Conservation (phyloP, 2,797 vertebrate genomes). For the Odontamblyopus lacepedii region DNA sequence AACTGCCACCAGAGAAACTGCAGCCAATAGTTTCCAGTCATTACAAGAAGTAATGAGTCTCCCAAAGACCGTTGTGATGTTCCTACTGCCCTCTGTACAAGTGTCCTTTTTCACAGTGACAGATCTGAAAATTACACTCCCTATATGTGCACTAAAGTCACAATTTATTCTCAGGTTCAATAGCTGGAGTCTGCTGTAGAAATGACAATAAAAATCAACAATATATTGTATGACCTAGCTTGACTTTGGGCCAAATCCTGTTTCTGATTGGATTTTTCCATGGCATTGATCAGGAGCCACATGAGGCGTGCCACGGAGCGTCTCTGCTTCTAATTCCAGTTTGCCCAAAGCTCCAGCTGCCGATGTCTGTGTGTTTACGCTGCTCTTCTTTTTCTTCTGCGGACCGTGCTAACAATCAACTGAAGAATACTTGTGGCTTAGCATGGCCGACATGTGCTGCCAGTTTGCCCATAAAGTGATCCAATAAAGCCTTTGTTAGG, state of each 20-base stretch:
- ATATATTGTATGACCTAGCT: slow-evolving; percentile 43
- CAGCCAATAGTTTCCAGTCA: slow-evolving; percentile 67
- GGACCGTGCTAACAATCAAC: slow-evolving; percentile 32
- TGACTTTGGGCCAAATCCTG: slow-evolving; percentile 58
- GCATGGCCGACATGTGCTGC: slow-evolving; percentile 30
- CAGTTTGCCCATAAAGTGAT: slow-evolving; percentile 50
- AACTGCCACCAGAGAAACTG: slow-evolving; percentile 54
- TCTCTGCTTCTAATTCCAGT: slow-evolving; percentile 56
- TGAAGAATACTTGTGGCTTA: slow-evolving; percentile 19
- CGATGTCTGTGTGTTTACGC: slow-evolving; percentile 43
- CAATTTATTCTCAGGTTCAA: slow-evolving; percentile 21
- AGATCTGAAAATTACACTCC: slow-evolving; percentile 3
- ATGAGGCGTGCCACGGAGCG: slow-evolving; percentile 49
- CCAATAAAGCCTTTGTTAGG: slow-evolving; percentile 43
- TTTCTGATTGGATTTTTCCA: slow-evolving; percentile 51
- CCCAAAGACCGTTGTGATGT: slow-evolving; percentile 46
- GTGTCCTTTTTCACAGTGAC: slow-evolving; percentile 27
- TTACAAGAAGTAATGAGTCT: slow-evolving; percentile 60
- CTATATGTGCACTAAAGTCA: background rate
- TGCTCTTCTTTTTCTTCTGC: slow-evolving; percentile 29
- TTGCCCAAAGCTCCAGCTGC: slow-evolving; percentile 45
- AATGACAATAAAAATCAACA: slow-evolving; percentile 49
- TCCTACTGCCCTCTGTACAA: slow-evolving; percentile 33
- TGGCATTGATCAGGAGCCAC: slow-evolving; percentile 63
- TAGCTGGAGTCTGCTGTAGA: slow-evolving; percentile 29